These are phyloP conservation scores for Danio kyathit DNA, from an alignment of 2,797 vertebrate genomes.

Conservation along the genomic window DNA sequence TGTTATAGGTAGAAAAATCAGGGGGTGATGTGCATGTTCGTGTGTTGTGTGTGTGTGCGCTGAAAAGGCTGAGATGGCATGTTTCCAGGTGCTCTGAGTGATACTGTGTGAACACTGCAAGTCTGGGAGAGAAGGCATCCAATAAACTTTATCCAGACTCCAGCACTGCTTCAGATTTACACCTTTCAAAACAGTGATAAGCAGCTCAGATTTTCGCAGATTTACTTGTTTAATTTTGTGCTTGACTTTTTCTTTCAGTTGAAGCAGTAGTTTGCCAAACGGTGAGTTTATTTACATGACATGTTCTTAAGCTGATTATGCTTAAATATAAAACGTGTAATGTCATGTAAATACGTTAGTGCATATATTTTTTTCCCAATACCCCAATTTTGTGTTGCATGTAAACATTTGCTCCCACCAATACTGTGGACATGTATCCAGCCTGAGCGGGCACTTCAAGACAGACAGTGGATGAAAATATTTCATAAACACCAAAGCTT, in stretches of 20 bases:
- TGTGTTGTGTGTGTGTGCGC: conserved; percentile 37
- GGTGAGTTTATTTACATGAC: too few species aligned
- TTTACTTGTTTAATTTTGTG: not conserved
- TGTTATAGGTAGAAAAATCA: conserved; percentile 16
- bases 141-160: conserved; percentile 32
- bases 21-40: conserved; percentile 21
- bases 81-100: conserved; percentile 53
- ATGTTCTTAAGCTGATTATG: too few species aligned
- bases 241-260: not conserved
- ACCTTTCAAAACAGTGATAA: not conserved
- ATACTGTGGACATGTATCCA: too few species aligned
- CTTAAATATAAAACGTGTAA: too few species aligned
- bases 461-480: too few species aligned
- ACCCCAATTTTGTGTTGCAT: too few species aligned
- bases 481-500: too few species aligned
- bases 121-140: conserved; percentile 33
- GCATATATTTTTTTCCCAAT: too few species aligned
- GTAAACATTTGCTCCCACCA: too few species aligned
- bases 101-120: conserved; percentile 20
- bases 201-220: not conserved
- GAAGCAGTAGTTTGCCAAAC: too few species aligned
- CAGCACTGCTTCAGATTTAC: conserved; percentile 25
- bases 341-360: too few species aligned
- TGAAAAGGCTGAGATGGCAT: conserved; percentile 61
- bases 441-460: too few species aligned